phyloP scores from a whole-genome alignment of 2,888 invertebrate genomes.

The Auanema sp. region DNA sequence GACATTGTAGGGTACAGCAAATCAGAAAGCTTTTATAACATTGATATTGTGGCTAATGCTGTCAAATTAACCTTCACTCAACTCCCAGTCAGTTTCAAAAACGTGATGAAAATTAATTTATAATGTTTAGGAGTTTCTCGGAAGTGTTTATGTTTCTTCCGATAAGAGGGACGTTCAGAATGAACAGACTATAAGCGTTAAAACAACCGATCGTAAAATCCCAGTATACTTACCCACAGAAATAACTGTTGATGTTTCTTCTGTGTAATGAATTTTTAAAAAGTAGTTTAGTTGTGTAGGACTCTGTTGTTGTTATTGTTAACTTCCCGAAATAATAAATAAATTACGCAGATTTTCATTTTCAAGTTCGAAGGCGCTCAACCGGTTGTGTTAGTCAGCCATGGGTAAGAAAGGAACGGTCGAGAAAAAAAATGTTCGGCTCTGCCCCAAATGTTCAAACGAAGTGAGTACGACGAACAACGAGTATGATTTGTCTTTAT shows the following conservation, averaged over 20 bases:
- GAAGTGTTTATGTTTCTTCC: conserved; percentile 23
- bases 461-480: neutral
- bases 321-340: neutral
- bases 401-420: neutral
- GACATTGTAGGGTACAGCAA: conserved; percentile 23
- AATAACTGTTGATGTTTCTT: conserved; percentile 10
- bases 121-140: conserved; percentile 24
- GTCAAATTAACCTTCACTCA: conserved; percentile 26
- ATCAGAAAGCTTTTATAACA: conserved; percentile 28
- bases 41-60: conserved; percentile 27
- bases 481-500: neutral
- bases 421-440: conserved; percentile 1
- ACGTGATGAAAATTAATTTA: neutral
- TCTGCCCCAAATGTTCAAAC: neutral
- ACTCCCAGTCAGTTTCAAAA: conserved; percentile 23
- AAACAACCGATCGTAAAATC: conserved; percentile 16
- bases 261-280: neutral
- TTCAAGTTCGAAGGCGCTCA: neutral
- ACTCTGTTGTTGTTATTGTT: neutral
- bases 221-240: conserved; percentile 23
- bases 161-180: conserved; percentile 10
- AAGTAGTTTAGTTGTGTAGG: neutral
- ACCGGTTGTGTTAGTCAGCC: neutral
- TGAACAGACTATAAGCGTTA: conserved; percentile 16
- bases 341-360: neutral